Evolutionary conservation across 2,888 invertebrate species (phyloP).

Genomic region (Sesia bembeciformis): DNA sequence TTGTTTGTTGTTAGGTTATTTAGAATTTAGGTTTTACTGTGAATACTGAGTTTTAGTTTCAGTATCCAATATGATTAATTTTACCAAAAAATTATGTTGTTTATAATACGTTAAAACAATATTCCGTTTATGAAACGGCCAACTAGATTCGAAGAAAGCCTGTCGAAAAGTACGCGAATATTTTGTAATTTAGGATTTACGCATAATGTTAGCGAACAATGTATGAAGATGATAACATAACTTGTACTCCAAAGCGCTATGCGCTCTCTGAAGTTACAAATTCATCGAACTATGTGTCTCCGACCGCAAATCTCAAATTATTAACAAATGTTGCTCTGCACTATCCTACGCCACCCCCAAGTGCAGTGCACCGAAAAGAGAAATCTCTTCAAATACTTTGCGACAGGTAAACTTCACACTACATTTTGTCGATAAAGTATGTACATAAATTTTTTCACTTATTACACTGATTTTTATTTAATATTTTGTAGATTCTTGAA

Average conservation of each 20-base stretch:
- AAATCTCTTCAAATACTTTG: slow-evolving; percentile 76
- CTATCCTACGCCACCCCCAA: slow-evolving; percentile 68
- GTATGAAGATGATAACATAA: slow-evolving; percentile 70
- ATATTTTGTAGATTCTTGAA: slow-evolving; percentile 63
- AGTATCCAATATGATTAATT: too few relatives aligned
- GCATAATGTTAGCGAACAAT: slow-evolving; percentile 68
- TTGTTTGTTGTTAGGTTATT: slow-evolving; percentile 63
- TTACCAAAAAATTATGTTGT: not conserved
- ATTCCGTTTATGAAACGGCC: slow-evolving; percentile 19
- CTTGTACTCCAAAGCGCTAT: slow-evolving; percentile 68
- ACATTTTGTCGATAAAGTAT: not conserved
- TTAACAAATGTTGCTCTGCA: slow-evolving; percentile 77
- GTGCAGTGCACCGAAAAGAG: slow-evolving; percentile 69
- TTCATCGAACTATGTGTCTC: slow-evolving; percentile 72
- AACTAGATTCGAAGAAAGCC: slow-evolving; percentile 40
- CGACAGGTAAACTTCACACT: slow-evolving; percentile 58
- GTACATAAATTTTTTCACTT: not conserved
- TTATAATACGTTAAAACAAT: not conserved
- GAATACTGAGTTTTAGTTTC: too few relatives aligned
- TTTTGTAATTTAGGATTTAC: slow-evolving; percentile 45
- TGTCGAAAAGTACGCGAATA: slow-evolving; percentile 67
- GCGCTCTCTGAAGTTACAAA: slow-evolving; percentile 73
- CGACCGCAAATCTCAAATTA: slow-evolving; percentile 79
- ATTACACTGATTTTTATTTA: not conserved
- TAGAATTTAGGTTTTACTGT: not conserved